Evolutionary conservation across 2,113 vertebrate genomes (phyloP), one percentile per base, ranked within the genome.

Genomic region (Pollachius pollachius): DNA sequence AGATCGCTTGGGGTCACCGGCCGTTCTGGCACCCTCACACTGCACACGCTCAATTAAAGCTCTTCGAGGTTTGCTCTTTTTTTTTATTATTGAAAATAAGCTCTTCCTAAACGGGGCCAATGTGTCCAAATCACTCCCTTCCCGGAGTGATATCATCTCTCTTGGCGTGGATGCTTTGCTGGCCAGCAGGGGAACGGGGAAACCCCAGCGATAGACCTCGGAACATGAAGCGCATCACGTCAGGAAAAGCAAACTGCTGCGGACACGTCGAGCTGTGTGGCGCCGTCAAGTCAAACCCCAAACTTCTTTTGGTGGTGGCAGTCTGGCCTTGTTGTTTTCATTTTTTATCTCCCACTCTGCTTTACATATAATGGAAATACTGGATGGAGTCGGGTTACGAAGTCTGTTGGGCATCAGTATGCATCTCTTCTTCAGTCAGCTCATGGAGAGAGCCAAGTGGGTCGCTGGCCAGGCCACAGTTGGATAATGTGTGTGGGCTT

Each of bases 1-100:
- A 73, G 74, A 85, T 83, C 88, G 75, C 72, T 82, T 78, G 13
- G 70, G 85, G 85, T 87, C 78, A 81, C 52, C 3, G 1, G 66
- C 77, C 81, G 73, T 65, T 58, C 71, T 78, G 80, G 81, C 73
- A 81, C 83, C 79, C 72, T 80, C 65, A 78, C 69, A 41, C 27
- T 21, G 70, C 80, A 66, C 72, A 73, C 2, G 71, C 81, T 88
- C 75, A 84, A 84, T 87, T 85, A 80, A 57, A 74, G 70, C 73
- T 80, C 78, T 78, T 70, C 64, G 68, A 17, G 70, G 78, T 78
- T 72, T 57, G 30, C 4, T 8, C 9, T 58, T 48, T 52, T 13
- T 13, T 74, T 75, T 72, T 61, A 5, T 48, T 59, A 17, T 57
- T 57, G 15, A 57, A 48, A 48, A 48, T 3, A 17, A 4, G 19